phyloP scores from a whole-genome alignment of 2,797 vertebrate species.

The Monodelphis domestica region DNA sequence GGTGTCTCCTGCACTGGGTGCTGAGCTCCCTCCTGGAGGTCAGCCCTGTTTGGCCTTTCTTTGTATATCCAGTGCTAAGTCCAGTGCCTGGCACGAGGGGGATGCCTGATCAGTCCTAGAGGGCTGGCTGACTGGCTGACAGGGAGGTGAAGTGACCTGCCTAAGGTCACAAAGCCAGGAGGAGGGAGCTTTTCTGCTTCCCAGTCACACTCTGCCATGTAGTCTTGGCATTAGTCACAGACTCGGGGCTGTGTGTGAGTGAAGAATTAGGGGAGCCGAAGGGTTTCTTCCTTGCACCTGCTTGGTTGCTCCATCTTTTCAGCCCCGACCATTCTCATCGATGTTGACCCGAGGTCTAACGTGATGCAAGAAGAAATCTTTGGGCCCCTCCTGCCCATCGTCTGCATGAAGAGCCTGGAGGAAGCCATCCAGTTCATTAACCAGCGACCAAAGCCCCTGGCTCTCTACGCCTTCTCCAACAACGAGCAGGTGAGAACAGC shows the following conservation, averaged over 20 bases:
- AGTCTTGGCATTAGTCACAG: background rate
- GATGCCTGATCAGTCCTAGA: background rate
- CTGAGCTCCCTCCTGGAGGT: background rate
- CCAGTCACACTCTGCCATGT: background rate
- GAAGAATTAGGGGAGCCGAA: background rate
- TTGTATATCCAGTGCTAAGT: background rate
- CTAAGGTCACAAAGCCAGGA: background rate
- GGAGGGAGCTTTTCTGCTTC: background rate
- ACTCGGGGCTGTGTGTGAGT: background rate
- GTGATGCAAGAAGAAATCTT: slow-evolving; percentile 98
- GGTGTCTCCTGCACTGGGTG: background rate
- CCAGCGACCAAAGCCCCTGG: slow-evolving; percentile 92
- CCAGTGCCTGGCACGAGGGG: background rate
- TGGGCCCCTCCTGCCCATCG: slow-evolving; percentile 92
- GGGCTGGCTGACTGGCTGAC: background rate
- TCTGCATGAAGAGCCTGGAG: slow-evolving; percentile 86
- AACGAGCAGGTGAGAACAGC: slow-evolving; percentile 85
- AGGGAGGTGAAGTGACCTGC: background rate
- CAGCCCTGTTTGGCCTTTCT: background rate
- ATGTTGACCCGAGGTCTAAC: slow-evolving; percentile 90
- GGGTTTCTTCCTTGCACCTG: background rate
- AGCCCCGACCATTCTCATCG: slow-evolving; percentile 93
- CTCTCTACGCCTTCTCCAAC: slow-evolving; percentile 92
- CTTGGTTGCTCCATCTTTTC: background rate
- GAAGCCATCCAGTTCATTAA: slow-evolving; percentile 94